Percentiles rank a stretch among this genome's conserved stretches.
phyloP scores from a whole-genome alignment of 2,888 invertebrate genomes.

The Disparrhopalites patrizii region DNA sequence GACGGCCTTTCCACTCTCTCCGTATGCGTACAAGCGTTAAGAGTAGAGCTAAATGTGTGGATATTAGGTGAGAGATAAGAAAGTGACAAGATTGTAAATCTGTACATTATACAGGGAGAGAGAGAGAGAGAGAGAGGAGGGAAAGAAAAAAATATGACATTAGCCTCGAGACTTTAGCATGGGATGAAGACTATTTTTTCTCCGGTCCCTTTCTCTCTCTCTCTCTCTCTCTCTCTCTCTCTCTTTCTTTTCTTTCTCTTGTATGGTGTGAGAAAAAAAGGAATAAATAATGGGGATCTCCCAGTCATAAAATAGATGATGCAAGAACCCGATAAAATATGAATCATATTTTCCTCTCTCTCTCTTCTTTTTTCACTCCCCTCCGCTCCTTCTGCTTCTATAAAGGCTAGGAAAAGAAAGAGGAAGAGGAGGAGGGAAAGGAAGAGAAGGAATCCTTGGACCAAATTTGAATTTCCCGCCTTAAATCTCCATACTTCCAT shows the following conservation, averaged over 20 bases:
- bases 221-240: no score
- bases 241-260: no score
- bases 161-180: no score
- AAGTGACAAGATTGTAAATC: constrained; percentile 1
- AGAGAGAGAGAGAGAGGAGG: background rate
- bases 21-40: background rate
- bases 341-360: constrained; percentile 1
- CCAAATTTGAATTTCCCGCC: no score
- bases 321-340: constrained; percentile 4
- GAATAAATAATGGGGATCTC: constrained; percentile 5
- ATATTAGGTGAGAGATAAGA: background rate
- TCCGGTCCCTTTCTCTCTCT: no score
- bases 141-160: background rate
- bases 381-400: background rate
- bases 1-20: background rate
- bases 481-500: no score
- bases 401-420: background rate
- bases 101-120: background rate
- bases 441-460: no score
- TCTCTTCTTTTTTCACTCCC: background rate
- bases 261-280: background rate
- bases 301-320: constrained; percentile 6
- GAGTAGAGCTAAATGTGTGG: background rate
- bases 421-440: no score
- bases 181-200: no score